Evolutionary conservation across 2,888 invertebrate genomes (phyloP).

Genomic region (Eupithecia pulchellata): DNA sequence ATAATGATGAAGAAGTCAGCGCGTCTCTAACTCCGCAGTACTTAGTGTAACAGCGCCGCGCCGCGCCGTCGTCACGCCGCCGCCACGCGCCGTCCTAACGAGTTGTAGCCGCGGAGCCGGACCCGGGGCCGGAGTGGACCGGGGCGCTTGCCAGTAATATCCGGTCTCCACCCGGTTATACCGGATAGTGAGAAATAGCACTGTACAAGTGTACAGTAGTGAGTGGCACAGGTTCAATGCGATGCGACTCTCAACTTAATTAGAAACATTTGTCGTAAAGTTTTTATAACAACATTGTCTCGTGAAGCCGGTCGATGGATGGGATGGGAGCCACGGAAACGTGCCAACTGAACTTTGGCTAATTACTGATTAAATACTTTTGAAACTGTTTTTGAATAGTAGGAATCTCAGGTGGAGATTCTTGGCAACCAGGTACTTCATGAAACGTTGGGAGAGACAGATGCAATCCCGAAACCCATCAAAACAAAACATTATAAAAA

Average conservation of each 20-base stretch:
- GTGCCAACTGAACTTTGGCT: neutral
- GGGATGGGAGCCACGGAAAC: neutral
- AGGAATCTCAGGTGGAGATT: neutral
- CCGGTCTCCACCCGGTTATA: slow-evolving; percentile 1
- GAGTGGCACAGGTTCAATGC: neutral
- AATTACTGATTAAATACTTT: neutral
- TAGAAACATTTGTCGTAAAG: slow-evolving; percentile 4
- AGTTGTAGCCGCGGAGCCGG: neutral
- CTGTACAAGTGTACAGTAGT: neutral
- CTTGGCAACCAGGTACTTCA: neutral
- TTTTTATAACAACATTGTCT: neutral
- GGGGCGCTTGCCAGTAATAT: neutral
- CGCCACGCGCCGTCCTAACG: neutral
- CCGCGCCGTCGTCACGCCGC: no score
- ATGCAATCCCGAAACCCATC: neutral
- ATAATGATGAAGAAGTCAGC: neutral
- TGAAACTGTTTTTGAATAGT: neutral
- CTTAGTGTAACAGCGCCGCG: no score
- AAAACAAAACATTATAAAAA: neutral
- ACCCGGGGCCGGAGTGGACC: neutral
- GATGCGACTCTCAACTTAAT: neutral
- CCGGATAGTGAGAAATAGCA: neutral
- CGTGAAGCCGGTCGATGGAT: neutral
- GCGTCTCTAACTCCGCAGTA: neutral
- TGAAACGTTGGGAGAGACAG: neutral